Evolutionary conservation across 1,140 invertebrate species (phyloP), one percentile per base, ranked within the genome.

Genomic region (Agrilus planipennis): DNA sequence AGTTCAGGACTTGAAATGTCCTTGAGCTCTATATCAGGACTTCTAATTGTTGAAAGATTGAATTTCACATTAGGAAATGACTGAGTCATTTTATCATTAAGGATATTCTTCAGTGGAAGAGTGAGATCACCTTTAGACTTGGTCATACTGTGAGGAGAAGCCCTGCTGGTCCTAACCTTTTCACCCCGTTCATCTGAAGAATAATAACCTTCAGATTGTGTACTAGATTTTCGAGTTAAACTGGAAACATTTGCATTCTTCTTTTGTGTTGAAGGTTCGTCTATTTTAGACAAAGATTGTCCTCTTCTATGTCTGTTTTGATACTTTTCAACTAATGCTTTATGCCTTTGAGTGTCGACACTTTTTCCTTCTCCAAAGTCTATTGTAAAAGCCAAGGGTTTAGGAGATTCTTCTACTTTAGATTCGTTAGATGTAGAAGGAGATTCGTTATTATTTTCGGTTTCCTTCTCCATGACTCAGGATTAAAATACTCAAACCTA

Each of bases 181-280:
- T 58, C 53, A 22, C 59, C 46, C 42, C 58, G 62, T 55, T 76
- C 74, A 50, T 77, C 76, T 4, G 73, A 77, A 9, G 74, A 78
- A 55, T 77, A 77, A 47, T 79, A 78, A 9, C 76, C 77, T 55
- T 81, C 77, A 1, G 74, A 78, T 56, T 78, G 74, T 52, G 75
- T 76, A 39, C 72, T 73, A 27, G 71, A 67, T 52, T 76, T 76
- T 35, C 67, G 54, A 4, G 63, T 63, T 41, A 72, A 55, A 55
- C 67, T 73, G 43, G 64, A 69, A 32, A 54, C 44, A 43, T 52
- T 2, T 29, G 59, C 53, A 22, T 56, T 48, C 30, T 53, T 56
- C 36, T 53, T 57, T 9, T 35, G 31, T 17, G 44, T 39, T 5
- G 44, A 31, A 7, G 36, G n/a, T 17, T 41, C 14, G 21, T 57